Evolutionary conservation across 2,888 invertebrate species (phyloP).

Genomic region (Andricus quercusramuli): DNA sequence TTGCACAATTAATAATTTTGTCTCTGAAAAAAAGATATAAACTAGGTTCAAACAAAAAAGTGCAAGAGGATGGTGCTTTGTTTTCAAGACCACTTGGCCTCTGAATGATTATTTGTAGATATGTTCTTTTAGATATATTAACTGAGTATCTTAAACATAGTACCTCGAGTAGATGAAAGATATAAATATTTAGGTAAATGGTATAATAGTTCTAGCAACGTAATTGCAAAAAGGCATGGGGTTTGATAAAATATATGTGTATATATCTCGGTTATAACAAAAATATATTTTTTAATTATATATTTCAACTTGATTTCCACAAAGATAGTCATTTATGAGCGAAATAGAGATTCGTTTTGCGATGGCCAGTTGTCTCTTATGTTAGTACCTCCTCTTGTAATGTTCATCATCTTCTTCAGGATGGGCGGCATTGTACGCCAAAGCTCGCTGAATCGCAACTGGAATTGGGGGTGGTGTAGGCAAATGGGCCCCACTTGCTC

Average conservation of each 20-base stretch:
- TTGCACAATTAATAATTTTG: no score
- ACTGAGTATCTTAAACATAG: no score
- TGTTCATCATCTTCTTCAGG: conserved; percentile 76
- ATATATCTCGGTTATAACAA: conserved; percentile 7
- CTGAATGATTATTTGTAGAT: no score
- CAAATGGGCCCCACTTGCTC: conserved; percentile 86
- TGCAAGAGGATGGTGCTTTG: no score
- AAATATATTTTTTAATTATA: conserved; percentile 19
- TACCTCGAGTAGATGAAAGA: no score
- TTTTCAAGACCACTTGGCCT: no score
- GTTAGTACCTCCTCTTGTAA: conserved; percentile 51
- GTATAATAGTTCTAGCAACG: not conserved
- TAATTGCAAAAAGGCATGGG: not conserved
- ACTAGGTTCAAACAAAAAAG: no score
- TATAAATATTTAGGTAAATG: no score
- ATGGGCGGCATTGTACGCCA: conserved; percentile 82
- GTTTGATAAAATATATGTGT: not conserved
- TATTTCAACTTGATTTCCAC: conserved; percentile 11
- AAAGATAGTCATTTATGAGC: conserved; percentile 6
- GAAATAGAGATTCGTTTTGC: not conserved
- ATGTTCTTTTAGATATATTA: no score
- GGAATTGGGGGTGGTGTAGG: conserved; percentile 92
- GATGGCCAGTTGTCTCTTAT: not conserved
- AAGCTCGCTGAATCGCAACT: conserved; percentile 85
- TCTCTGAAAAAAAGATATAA: no score